phyloP scores from a whole-genome alignment of 2,797 vertebrate genomes.

The Kryptopterus vitreolus region DNA sequence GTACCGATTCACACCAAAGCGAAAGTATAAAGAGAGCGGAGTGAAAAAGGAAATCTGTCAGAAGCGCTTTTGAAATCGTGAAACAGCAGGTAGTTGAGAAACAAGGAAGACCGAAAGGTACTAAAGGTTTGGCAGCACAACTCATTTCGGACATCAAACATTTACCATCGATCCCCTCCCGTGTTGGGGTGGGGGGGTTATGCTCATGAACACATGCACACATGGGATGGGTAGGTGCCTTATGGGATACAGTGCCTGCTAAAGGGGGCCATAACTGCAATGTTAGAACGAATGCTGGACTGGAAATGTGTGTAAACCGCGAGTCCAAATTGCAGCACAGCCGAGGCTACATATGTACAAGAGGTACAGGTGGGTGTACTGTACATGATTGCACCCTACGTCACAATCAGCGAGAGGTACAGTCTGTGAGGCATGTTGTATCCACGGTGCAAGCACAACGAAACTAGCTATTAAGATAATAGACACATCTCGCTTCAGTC shows the following conservation, averaged over 20 bases:
- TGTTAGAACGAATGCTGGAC: background rate
- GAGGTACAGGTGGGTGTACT: slow-evolving; percentile 28
- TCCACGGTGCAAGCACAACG: slow-evolving; percentile 24
- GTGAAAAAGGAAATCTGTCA: slow-evolving; percentile 74
- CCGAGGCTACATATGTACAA: background rate
- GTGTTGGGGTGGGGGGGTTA: slow-evolving; percentile 64
- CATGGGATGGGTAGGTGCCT: slow-evolving; percentile 47
- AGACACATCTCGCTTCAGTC: slow-evolving; percentile 34
- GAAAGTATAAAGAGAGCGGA: slow-evolving; percentile 63
- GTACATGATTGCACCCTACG: slow-evolving; percentile 30
- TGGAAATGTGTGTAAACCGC: background rate
- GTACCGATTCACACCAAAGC: slow-evolving; percentile 52
- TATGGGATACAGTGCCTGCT: slow-evolving; percentile 36
- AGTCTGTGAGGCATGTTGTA: slow-evolving; percentile 18
- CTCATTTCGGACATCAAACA: slow-evolving; percentile 79
- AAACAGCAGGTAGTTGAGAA: slow-evolving; percentile 84
- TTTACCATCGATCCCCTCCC: slow-evolving; percentile 75
- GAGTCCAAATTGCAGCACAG: slow-evolving; percentile 1
- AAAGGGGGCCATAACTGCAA: slow-evolving; percentile 37
- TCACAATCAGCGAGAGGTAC: slow-evolving; percentile 31
- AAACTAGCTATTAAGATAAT: slow-evolving; percentile 37
- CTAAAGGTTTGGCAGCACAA: slow-evolving; percentile 77
- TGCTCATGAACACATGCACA: slow-evolving; percentile 63
- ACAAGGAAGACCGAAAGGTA: slow-evolving; percentile 74
- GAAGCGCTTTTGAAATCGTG: slow-evolving; percentile 74